These are phyloP conservation scores for Triplophysa yarkandensis DNA, from an alignment of 2,797 vertebrate species.

Conservation along the genomic window DNA sequence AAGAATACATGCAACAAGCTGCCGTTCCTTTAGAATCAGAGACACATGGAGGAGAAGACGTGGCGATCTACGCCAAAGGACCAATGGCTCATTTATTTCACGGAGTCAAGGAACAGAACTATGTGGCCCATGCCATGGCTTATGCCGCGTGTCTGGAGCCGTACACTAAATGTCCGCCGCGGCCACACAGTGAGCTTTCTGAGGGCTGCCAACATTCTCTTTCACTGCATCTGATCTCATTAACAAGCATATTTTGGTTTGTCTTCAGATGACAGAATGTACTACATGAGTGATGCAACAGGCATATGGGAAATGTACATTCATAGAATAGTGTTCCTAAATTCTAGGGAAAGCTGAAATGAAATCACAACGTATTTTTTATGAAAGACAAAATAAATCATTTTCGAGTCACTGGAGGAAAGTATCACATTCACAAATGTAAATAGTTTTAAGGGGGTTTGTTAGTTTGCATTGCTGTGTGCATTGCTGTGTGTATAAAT, in stretches of 20 bases:
- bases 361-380: background rate
- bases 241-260: slow-evolving; percentile 62
- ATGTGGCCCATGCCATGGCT: slow-evolving; percentile 83
- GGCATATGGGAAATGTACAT: background rate
- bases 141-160: slow-evolving; percentile 81
- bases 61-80: slow-evolving; percentile 83
- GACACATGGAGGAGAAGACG: slow-evolving; percentile 84
- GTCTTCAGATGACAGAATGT: slow-evolving; percentile 70
- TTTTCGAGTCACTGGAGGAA: background rate
- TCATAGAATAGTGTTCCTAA: background rate
- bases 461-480: slow-evolving; percentile 6
- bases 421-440: background rate
- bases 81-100: slow-evolving; percentile 85
- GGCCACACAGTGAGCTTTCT: slow-evolving; percentile 44
- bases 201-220: slow-evolving; percentile 27
- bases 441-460: background rate
- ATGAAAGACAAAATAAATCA: background rate
- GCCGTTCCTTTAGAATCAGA: slow-evolving; percentile 80
- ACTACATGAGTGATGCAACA: slow-evolving; percentile 14
- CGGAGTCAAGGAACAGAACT: slow-evolving; percentile 83
- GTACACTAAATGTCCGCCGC: slow-evolving; percentile 74
- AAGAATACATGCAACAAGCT: slow-evolving; percentile 83
- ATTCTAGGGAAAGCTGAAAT: background rate
- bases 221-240: slow-evolving; percentile 54
- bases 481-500: slow-evolving; percentile 57